Evolutionary conservation across 2,888 invertebrate species (phyloP).

Genomic region (Chromoteleia sp.): DNA sequence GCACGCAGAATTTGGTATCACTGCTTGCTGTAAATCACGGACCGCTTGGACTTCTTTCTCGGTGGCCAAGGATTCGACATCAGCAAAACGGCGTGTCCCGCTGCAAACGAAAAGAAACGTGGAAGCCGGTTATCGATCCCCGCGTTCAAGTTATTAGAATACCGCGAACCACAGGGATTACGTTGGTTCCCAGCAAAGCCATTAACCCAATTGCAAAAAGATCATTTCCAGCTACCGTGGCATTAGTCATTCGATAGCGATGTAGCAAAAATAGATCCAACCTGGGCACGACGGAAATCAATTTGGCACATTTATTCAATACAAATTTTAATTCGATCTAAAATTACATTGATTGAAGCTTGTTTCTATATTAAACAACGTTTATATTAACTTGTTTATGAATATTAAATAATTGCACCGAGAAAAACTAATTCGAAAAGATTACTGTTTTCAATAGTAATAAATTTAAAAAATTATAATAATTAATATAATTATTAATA

Average conservation of each 20-base stretch:
- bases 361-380: too few species aligned
- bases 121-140: slow-evolving; percentile 61
- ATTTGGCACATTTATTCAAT: slow-evolving; percentile 25
- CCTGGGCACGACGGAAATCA: slow-evolving; percentile 21
- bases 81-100: slow-evolving; percentile 84
- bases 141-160: slow-evolving; percentile 58
- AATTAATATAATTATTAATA: too few species aligned
- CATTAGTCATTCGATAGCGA: slow-evolving; percentile 56
- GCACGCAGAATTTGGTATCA: slow-evolving; percentile 89
- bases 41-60: slow-evolving; percentile 79
- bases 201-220: slow-evolving; percentile 70
- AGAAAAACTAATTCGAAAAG: too few species aligned
- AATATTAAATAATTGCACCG: too few species aligned
- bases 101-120: slow-evolving; percentile 73
- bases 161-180: slow-evolving; percentile 61
- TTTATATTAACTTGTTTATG: too few species aligned
- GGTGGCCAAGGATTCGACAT: slow-evolving; percentile 82
- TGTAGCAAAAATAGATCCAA: slow-evolving; percentile 52
- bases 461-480: too few species aligned
- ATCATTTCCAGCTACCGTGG: slow-evolving; percentile 58
- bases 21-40: slow-evolving; percentile 85
- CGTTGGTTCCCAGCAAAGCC: slow-evolving; percentile 58
- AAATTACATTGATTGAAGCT: too few species aligned
- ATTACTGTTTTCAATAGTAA: too few species aligned
- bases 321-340: slow-evolving; percentile 29